Conservation (phyloP, 1,140 invertebrate species). For the Bombus superbus region DNA sequence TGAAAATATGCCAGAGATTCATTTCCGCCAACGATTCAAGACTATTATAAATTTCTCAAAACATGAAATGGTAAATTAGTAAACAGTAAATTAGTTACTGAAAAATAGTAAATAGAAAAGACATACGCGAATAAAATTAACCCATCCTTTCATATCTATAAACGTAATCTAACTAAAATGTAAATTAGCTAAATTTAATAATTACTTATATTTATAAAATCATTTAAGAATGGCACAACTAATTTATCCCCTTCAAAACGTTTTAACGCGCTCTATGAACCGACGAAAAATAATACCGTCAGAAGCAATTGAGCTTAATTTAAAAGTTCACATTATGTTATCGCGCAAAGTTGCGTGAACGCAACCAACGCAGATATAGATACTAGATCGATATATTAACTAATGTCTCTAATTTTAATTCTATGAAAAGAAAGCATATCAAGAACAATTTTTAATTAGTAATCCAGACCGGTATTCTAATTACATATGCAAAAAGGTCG, state of each 20-base stretch:
- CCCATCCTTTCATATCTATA: neutral
- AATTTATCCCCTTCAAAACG: neutral
- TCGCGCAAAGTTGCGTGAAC: neutral
- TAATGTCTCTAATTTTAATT: neutral
- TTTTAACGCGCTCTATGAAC: neutral
- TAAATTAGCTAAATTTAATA: neutral
- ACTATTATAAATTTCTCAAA: neutral
- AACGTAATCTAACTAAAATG: neutral
- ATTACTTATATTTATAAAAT: neutral
- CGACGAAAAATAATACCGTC: constrained; percentile 20
- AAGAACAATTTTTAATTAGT: constrained; percentile 5
- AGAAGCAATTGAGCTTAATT: constrained; percentile 42
- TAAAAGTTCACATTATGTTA: constrained; percentile 28
- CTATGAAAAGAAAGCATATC: neutral
- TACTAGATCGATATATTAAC: neutral
- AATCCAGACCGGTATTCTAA: neutral
- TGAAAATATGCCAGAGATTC: constrained; percentile 32
- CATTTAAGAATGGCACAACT: neutral
- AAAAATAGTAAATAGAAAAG: neutral
- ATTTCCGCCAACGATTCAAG: constrained; percentile 15
- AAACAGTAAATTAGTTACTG: too few relatives aligned
- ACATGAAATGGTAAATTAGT: too few relatives aligned
- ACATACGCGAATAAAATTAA: neutral
- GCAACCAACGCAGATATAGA: neutral
- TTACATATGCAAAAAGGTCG: constrained; percentile 40